Evolutionary conservation across 2,797 vertebrate genomes (phyloP), one percentile per base, ranked within the genome.

Genomic region (Sebastes taczanowskii): DNA sequence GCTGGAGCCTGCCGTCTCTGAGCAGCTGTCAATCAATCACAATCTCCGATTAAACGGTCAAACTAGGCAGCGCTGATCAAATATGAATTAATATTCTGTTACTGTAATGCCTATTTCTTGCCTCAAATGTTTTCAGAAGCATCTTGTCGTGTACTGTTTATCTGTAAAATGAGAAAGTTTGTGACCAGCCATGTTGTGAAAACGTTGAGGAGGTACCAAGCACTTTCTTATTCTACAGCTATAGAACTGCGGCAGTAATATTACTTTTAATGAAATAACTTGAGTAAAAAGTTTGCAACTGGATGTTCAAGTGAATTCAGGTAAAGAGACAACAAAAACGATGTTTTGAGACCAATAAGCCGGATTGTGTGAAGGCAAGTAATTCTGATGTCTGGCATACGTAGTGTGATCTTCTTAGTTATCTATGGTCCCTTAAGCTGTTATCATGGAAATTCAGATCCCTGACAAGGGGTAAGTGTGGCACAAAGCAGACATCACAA

Each of bases 361-460:
- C 22, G 0, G 22, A 53, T 18, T 62, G 32, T 62, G 11, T 11
- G n/a, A 42, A 65, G 23, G 55, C 18, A 70, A 59, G 52, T 60
- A 20, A 46, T 38, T 65, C 7, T 5, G 16, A 49, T 56, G 52
- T 60, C 32, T 59, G 6, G 11, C 2, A 62, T 34, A 62, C 56
- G 16, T 2, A 18, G 16, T 29, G 1, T 35, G 49, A 11, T 49
- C 49, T 61, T 58, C 22, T 64, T 66, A 56, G 16, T 63, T 62
- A 62, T 52, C 49, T 52, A n/a, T 52, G 49, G 27, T 64, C 18
- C 25, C 18, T 55, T 60, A 71, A 67, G 2, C 42, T 74, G 82
- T 87, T 83, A 64, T 80, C 69, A 86, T 89, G 75, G 81, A 77
- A 83, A 86, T 38, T 2, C 7, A 7, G 58, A 65, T 84, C 38